Conservation (phyloP, 2,113 vertebrate genomes). For the Sialia sialis region DNA sequence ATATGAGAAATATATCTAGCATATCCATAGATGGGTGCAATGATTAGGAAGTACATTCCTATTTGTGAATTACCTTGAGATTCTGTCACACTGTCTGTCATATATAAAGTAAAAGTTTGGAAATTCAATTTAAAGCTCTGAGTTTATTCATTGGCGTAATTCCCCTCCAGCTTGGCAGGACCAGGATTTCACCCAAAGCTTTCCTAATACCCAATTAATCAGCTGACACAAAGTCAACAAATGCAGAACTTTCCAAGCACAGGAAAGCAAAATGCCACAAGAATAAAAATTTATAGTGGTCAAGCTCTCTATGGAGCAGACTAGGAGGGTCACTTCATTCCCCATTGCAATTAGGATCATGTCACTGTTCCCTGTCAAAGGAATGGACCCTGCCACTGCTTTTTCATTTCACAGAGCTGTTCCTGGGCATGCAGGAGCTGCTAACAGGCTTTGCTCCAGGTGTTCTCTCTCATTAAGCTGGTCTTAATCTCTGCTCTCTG, state of each 20-base stretch:
- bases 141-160: background rate
- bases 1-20: background rate
- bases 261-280: background rate
- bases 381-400: background rate
- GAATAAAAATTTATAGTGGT: background rate
- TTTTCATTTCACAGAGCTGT: conserved; percentile 8
- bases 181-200: conserved; percentile 5
- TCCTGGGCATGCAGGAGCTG: conserved; percentile 34
- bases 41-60: background rate
- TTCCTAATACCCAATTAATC: conserved; percentile 28
- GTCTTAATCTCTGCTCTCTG: conserved; percentile 55
- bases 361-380: conserved; percentile 26
- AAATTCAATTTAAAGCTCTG: conserved; percentile 17
- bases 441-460: conserved; percentile 44
- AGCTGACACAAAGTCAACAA: conserved; percentile 26
- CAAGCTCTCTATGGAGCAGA: background rate
- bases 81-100: background rate
- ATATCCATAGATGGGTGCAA: background rate
- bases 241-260: background rate
- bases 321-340: background rate
- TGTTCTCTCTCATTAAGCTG: conserved; percentile 56
- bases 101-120: background rate
- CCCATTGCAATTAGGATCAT: background rate
- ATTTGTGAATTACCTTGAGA: background rate
- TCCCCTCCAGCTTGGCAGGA: background rate